Evolutionary conservation across 2,797 vertebrate genomes (phyloP), one percentile per base, ranked within the genome.

Genomic region (Xyrichtys novacula): DNA sequence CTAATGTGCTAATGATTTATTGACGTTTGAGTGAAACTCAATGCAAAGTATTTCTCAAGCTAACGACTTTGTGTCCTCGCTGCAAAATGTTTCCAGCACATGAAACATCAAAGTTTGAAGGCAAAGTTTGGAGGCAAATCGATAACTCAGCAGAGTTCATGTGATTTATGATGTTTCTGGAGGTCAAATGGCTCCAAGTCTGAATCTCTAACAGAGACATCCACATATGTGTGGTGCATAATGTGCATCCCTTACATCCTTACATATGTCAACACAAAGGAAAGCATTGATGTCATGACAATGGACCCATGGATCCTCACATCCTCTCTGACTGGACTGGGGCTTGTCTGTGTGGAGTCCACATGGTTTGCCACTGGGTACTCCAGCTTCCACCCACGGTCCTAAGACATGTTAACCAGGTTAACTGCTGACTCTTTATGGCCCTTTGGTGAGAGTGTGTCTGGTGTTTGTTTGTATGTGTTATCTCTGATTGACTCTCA

Each of bases 151-250:
- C 28, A 17, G 14, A 16, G 8, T 20, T 32, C 2, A 15, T 10
- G 17, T 9, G 39, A 5, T 47, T 15, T 39, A 39, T 62, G 50
- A n/a, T 15, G 12, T 22, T 16, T 34, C 54, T 53, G 62, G 17
- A 11, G 3, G 25, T 14, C 71, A 55, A 42, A 60, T 54, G 72
- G n/a, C 31, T 26, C 16, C 26, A 28, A n/a, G 65, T 57, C 34
- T 50, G 8, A 59, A 31, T 10, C 19, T 22, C 43, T 10, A 17
- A 14, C 15, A 22, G 34, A 26, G 20, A 25, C 31, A 26, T 32
- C 14, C 46, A 4, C 59, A 11, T 15, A n/a, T n/a, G n/a, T n/a
- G 19, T 12, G 2, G n/a, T 2, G 1, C 4, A 19, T 48, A 34
- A 59, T 6, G 31, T 29, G 22, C 25, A 62, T 47, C 12, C 6